phyloP scores from a whole-genome alignment of 2,113 vertebrate genomes.

The Agelaius phoeniceus region DNA sequence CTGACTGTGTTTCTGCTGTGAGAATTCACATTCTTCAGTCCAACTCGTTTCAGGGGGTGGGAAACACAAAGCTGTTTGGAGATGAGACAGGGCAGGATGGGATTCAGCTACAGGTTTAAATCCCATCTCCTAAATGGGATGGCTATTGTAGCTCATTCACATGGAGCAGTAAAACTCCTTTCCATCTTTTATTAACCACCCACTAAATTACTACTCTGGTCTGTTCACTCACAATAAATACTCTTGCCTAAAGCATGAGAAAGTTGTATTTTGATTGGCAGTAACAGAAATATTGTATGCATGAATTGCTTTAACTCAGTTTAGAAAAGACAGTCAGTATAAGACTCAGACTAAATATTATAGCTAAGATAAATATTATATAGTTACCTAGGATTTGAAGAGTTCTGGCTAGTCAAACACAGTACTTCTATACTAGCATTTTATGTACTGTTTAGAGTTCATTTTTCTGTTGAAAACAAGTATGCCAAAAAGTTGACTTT shows the following conservation, averaged over 20 bases:
- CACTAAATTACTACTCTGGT: not conserved
- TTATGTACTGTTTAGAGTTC: not conserved
- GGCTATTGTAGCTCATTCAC: not conserved
- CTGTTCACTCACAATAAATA: not conserved
- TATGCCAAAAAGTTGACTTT: not conserved
- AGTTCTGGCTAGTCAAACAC: not conserved
- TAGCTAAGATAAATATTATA: not conserved
- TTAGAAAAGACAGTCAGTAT: not conserved
- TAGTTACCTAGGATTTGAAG: not conserved
- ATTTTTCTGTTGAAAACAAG: not conserved
- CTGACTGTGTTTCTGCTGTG: not conserved
- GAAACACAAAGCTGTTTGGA: not conserved
- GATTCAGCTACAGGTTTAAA: not conserved
- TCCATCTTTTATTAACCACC: not conserved
- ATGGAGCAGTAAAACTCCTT: not conserved
- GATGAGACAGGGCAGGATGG: not conserved
- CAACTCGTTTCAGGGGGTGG: fast-evolving
- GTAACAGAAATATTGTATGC: not conserved
- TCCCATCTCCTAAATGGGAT: not conserved
- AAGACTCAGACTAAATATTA: not conserved
- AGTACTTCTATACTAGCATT: not conserved
- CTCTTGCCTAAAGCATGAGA: not conserved
- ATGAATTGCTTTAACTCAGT: not conserved
- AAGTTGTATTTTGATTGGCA: not conserved
- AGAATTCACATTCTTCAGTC: not conserved